Evolutionary conservation across 2,797 vertebrate species (phyloP).

Genomic region (Catostomus latipinnis): DNA sequence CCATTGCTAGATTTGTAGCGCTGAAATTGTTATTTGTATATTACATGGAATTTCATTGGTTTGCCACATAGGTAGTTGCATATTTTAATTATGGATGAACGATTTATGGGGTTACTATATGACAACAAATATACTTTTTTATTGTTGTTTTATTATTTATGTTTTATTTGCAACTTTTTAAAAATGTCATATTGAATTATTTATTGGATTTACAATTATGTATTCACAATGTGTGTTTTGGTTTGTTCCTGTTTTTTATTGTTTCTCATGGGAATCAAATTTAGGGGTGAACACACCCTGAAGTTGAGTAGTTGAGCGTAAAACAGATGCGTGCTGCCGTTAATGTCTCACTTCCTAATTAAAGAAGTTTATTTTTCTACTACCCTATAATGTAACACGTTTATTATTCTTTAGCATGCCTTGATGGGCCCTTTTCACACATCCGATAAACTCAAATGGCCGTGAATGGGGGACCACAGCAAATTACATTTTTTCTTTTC

Average conservation of each 20-base stretch:
- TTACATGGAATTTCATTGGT: background rate
- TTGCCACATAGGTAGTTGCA: background rate
- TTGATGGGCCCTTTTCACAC: too few species aligned
- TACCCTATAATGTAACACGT: background rate
- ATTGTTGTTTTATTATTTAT: too few species aligned
- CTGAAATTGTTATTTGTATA: background rate
- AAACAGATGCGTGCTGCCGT: background rate
- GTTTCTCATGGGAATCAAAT: background rate
- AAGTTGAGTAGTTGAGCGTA: background rate
- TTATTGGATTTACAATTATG: background rate
- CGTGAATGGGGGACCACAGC: too few species aligned
- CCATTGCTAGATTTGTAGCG: too few species aligned
- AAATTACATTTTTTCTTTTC: too few species aligned
- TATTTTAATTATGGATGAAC: background rate
- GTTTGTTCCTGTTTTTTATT: background rate
- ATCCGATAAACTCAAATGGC: too few species aligned
- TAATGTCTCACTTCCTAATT: slow-evolving; percentile 8
- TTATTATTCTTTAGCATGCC: too few species aligned
- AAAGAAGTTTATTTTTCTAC: background rate
- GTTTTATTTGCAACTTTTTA: too few species aligned
- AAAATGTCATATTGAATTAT: too few species aligned
- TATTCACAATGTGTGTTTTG: background rate
- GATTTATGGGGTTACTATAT: too few species aligned
- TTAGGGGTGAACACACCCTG: slow-evolving; percentile 13
- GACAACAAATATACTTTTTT: too few species aligned